Evolutionary conservation across 2,888 invertebrate species (phyloP), one percentile per base, ranked within the genome.

Genomic region (Encarsia formosa): DNA sequence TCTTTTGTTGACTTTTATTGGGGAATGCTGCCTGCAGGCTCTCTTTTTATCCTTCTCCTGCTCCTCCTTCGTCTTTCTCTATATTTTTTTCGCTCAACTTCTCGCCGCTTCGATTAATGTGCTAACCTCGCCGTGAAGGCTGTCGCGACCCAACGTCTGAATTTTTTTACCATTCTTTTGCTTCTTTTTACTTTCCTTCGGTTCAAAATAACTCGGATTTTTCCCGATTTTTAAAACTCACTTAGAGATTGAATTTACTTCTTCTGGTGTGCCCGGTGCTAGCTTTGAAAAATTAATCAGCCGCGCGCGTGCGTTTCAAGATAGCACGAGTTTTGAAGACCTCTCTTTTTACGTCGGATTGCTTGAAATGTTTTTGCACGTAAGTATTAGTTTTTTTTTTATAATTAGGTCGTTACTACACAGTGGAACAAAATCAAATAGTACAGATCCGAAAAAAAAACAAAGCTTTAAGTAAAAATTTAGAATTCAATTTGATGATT

Each of bases 1-100:
- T 73, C 73, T 73, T 73, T 73, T 72, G 73, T 72, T 73, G 73
- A 73, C 73, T 73, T 73, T 73, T 73, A 73, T 73, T 72, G 71
- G 72, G 65, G 68, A 64, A 64, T 65, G 65, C 64, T 46, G 31
- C 42, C 48, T 22, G 37, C 46, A n/a, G 65, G 65, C 62, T 26
- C 40, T 23, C 42, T 38, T 38, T 39, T 47, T 40, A 42, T 18
- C 40, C 40, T 8, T 38, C 39, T 37, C 23, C 24, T 40, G n/a
- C n/a, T 18, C 29, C 15, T 13, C 38, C 37, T 41, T 37, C 29
- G 34, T 18, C 44, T 48, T 29, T 53, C 24, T 45, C 49, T 53
- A 13, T 23, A 32, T 20, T 16, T 44, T 38, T 48, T 37, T 53
- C 16, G 37, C 47, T 23, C 47, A 19, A 54, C 34, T 24, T 18